Base-by-base conservation (phyloP, 2,888 invertebrate species). In the Ferdinandea cuprea region DNA sequence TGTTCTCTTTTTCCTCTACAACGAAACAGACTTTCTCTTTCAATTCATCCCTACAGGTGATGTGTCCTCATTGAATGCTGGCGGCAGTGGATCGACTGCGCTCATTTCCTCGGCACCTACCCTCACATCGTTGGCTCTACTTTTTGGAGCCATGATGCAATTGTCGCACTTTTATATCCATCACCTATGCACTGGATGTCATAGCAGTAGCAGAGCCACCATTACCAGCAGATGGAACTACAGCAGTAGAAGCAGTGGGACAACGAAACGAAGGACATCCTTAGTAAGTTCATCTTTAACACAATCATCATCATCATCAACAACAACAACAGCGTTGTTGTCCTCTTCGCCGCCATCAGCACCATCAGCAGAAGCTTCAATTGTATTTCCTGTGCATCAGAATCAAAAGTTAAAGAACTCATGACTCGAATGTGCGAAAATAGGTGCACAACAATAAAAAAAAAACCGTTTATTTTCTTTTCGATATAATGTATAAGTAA, bases 31-130 rank as follows among this genome's bases (percentile, higher is more conserved):
- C 86, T 88, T 89, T 87, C 85, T 89, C 84, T 89, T 88, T 88
- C 88, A 87, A 87, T 88, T 87, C 86, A 87, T 89, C 87, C 87
- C 89, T 87, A 87, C 90, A 86, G 87, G 88, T 85, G 88, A 88
- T 85, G 87, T 87, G 86, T 88, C 85, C 71, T 87, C 87, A 68
- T 73, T 87, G 73, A 87, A 86, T 85, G 85, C 87, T 61, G 86
- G 86, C 68, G 76, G 85, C 71, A 77, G 77, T 74, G 78, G 84
- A 72, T 85, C 85, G 48, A 63, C 80, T 78, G 78, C 83, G 28
- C 83, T 83, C 63, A 78, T 83, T 68, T 83, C 83, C 48, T 78
- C 83, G 15, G 66, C 78, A 52, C 83, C 83, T 50, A 78, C 78
- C 40, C 61, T 83, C 56, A 78, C 77, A 66, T 48, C 72, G 48